These are phyloP conservation scores for Gymnoscelis rufifasciata DNA, from an alignment of 2,888 invertebrate species.

Conservation along the genomic window DNA sequence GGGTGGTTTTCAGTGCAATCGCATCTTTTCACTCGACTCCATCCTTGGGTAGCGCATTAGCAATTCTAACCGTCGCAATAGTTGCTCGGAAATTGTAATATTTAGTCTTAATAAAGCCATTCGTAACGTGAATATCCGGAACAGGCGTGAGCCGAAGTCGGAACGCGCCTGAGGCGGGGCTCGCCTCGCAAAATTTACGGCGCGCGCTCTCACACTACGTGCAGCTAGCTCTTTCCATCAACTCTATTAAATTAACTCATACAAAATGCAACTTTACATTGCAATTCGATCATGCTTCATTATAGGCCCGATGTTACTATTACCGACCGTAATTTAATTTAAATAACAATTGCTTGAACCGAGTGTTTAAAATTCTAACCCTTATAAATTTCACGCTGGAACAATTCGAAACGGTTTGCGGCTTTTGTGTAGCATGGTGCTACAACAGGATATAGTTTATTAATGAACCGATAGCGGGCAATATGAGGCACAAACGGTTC, in stretches of 20 bases:
- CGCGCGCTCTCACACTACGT: slow-evolving; percentile 43
- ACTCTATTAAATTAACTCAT: slow-evolving; percentile 24
- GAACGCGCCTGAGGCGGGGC: slow-evolving; percentile 50
- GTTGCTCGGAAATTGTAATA: slow-evolving; percentile 71
- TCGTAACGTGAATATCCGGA: slow-evolving; percentile 69
- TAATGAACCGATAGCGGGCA: slow-evolving; percentile 63
- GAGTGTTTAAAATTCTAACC: slow-evolving; percentile 49
- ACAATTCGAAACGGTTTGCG: slow-evolving; percentile 49
- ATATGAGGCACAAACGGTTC: slow-evolving; percentile 51
- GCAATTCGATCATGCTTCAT: background rate
- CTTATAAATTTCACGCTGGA: slow-evolving; percentile 51
- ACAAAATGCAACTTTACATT: slow-evolving; percentile 10
- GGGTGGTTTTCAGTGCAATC: slow-evolving; percentile 54
- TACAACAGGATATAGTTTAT: slow-evolving; percentile 60
- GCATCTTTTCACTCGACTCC: slow-evolving; percentile 66
- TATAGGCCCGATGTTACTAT: slow-evolving; percentile 5
- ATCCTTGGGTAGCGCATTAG: slow-evolving; percentile 56
- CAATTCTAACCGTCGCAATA: slow-evolving; percentile 68
- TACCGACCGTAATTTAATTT: slow-evolving; percentile 22
- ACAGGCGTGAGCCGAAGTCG: slow-evolving; percentile 49
- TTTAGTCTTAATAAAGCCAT: slow-evolving; percentile 76
- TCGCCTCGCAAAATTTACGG: slow-evolving; percentile 52
- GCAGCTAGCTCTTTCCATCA: slow-evolving; percentile 22
- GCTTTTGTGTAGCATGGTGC: slow-evolving; percentile 51
- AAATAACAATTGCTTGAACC: slow-evolving; percentile 32